Evolutionary conservation across 1,140 invertebrate species (phyloP), one percentile per base, ranked within the genome.

Genomic region (Brachionus plicatilis): DNA sequence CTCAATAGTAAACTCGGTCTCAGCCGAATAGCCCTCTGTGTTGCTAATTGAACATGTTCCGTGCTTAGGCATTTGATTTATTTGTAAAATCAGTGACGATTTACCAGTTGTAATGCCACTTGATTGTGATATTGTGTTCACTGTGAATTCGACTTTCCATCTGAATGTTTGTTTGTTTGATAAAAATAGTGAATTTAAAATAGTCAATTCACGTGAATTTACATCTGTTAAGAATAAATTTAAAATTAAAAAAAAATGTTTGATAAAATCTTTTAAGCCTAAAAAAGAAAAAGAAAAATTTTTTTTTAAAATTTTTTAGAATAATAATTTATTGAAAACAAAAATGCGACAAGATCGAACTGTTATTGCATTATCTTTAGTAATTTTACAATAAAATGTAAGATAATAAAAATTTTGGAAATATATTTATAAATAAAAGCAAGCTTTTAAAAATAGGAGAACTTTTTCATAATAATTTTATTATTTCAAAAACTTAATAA

Each of bases 131-230:
- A 47, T 5, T 11, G 50, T 56, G 14, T 12, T 78, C 6, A 78
- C 14, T 29, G 75, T 50, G 12, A 78, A 41, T 20, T 78, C 75
- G 0, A 78, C 41, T 78, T 78, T 78, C 75, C 75, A 78, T 29
- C 43, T 56, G 11, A 45, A 41, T 56, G 50, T 56, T 20, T n/a
- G 14, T 8, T 41, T 41, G 20, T 78, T 78, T 12, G 24, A 45
- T 47, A 8, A 17, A 45, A 78, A 78, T 8, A 56, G 27, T 24
- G 43, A 41, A 12, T 47, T 78, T n/a, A 78, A 47, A 29, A 78
- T 78, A 9, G 50, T 56, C 41, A 78, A 56, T 56, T 78, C 75
- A 47, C 33, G 27, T 37, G 66, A n/a, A 33, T 68, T 68, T 11
- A 41, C 27, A 68, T 68, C 66, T 68, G 5, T 33, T n/a, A 41